Conservation (phyloP, 2,888 invertebrate genomes). For the Limnephilus auricula region DNA sequence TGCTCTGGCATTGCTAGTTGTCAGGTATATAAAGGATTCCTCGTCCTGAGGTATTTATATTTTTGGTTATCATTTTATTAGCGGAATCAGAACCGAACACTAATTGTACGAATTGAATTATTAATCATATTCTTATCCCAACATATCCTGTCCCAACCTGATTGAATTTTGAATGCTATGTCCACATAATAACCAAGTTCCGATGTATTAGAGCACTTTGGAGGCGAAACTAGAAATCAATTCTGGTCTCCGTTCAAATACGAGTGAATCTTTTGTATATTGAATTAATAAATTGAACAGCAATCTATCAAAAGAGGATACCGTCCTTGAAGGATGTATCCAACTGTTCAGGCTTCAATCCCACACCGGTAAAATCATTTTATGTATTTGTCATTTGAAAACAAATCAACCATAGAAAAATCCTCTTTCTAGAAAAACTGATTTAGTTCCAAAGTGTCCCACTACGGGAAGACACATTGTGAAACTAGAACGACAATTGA, state of each 20-base stretch:
- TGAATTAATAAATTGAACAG: neutral
- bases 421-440: neutral
- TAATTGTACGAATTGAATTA: neutral
- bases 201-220: conserved; percentile 2
- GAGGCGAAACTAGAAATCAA: neutral
- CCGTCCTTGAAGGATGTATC: neutral
- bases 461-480: neutral
- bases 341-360: neutral
- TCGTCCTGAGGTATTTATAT: neutral
- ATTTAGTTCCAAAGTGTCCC: too few relatives aligned
- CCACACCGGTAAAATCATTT: neutral
- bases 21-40: neutral
- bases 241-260: neutral
- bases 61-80: too few relatives aligned
- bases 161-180: neutral
- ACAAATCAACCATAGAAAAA: neutral
- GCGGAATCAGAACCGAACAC: too few relatives aligned
- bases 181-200: neutral
- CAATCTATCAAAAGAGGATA: neutral
- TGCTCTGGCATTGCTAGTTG: neutral
- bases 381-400: neutral
- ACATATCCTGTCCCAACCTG: neutral
- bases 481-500: neutral
- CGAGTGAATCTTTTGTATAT: neutral
- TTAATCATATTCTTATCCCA: neutral